These are phyloP conservation scores for Epistrophe eligans DNA, from an alignment of 2,888 invertebrate genomes.

Conservation along the genomic window DNA sequence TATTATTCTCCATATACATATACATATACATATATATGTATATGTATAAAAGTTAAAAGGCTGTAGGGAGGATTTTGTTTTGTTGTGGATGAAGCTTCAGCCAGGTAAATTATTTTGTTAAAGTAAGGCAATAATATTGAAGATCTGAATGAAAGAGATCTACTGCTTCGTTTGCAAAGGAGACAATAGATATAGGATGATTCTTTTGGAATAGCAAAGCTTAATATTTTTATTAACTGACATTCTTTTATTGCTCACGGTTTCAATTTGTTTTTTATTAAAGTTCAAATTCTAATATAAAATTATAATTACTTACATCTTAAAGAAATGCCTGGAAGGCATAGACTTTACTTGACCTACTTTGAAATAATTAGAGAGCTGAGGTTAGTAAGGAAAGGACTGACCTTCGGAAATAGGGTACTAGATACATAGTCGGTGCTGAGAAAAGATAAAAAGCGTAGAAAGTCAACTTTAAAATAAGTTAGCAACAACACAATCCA, in stretches of 20 bases:
- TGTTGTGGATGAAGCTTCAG: background rate
- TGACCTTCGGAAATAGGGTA: no score
- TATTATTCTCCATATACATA: background rate
- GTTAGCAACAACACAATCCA: no score
- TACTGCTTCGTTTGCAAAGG: background rate
- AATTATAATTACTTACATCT: no score
- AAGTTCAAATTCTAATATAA: background rate
- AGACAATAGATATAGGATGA: background rate
- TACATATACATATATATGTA: background rate
- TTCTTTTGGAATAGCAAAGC: background rate
- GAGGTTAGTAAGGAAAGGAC: no score
- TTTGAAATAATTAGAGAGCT: no score
- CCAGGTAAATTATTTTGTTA: background rate
- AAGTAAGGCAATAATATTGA: background rate
- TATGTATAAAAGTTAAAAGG: background rate
- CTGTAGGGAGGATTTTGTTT: slow-evolving; percentile 1
- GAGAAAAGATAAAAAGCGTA: no score
- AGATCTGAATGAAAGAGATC: background rate
- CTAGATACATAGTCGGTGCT: no score
- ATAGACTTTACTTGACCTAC: no score
- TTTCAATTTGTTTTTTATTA: background rate
- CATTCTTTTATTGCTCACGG: background rate
- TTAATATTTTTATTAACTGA: background rate
- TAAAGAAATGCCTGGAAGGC: no score
- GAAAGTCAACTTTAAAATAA: no score